Percentiles rank a stretch among this genome's conserved stretches.
Evolutionary conservation across 2,113 vertebrate genomes (phyloP).

Genomic region (Callospermophilus lateralis): DNA sequence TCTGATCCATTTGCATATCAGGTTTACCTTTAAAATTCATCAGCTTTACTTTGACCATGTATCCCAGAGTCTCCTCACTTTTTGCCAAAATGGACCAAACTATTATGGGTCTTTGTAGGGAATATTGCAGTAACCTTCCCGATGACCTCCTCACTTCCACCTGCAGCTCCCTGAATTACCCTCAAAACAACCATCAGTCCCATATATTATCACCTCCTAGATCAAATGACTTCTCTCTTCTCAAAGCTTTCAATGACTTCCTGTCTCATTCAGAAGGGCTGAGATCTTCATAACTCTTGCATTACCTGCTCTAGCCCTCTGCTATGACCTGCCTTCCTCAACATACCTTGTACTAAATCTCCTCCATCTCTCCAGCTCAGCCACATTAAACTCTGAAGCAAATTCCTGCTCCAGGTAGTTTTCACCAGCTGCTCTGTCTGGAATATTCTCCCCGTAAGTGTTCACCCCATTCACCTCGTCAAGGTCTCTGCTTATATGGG

Average conservation of each 20-base stretch:
- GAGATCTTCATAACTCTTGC: not conserved
- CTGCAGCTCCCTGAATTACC: not conserved
- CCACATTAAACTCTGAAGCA: not conserved
- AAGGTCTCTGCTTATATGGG: not conserved
- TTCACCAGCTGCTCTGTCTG: not conserved
- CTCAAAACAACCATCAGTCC: not conserved
- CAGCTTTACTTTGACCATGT: not conserved
- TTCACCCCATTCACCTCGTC: not conserved
- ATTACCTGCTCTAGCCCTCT: not conserved
- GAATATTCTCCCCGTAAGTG: not conserved
- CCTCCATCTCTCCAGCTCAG: not conserved
- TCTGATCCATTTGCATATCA: not conserved
- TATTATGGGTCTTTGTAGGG: not conserved
- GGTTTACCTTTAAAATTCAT: not conserved
- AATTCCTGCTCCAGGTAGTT: not conserved
- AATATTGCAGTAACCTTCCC: not conserved
- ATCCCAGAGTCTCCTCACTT: not conserved
- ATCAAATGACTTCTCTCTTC: not conserved
- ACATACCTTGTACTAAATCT: not conserved
- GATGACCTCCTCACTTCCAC: not conserved
- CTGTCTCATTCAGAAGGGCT: not conserved
- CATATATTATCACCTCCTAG: not conserved
- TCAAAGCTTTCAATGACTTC: not conserved
- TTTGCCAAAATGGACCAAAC: not conserved
- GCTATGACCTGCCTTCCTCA: fast-evolving